Percentiles rank a stretch among this genome's conserved stretches.
Conservation (phyloP, 2,888 invertebrate species). For the Gasteruption jaculator region DNA sequence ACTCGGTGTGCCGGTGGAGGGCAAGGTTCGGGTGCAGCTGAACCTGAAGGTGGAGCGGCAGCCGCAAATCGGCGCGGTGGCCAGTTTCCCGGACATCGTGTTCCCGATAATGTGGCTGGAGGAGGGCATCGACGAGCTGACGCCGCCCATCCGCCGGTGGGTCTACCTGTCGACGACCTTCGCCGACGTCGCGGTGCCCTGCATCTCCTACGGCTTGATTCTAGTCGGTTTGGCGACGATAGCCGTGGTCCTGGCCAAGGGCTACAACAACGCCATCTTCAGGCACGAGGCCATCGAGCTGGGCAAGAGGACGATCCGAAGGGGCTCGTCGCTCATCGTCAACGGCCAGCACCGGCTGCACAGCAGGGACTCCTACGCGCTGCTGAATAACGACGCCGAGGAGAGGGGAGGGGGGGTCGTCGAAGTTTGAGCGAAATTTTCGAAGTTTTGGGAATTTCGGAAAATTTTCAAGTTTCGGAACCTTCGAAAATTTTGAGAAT, state of each 20-base stretch:
- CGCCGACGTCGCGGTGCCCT: conserved; percentile 67
- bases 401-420: conserved; percentile 18
- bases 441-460: too few relatives aligned
- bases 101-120: conserved; percentile 89
- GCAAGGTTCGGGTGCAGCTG: conserved; percentile 74
- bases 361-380: conserved; percentile 58
- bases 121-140: conserved; percentile 78
- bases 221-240: conserved; percentile 65
- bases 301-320: conserved; percentile 67
- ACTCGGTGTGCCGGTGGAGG: conserved; percentile 80
- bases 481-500: too few relatives aligned
- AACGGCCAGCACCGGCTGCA: conserved; percentile 61
- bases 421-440: too few relatives aligned
- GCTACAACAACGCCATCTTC: conserved; percentile 71
- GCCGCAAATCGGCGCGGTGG: conserved; percentile 65
- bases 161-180: conserved; percentile 76
- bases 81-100: conserved; percentile 73
- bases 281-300: conserved; percentile 73
- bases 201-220: conserved; percentile 70
- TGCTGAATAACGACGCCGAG: conserved; percentile 46
- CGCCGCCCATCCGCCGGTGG: conserved; percentile 77
- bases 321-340: conserved; percentile 61
- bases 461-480: too few relatives aligned
- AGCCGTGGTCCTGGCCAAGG: conserved; percentile 64
- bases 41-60: conserved; percentile 77